Evolutionary conservation across 2,888 invertebrate species (phyloP), one percentile per base, ranked within the genome.

Genomic region (Chymomyza amoena): DNA sequence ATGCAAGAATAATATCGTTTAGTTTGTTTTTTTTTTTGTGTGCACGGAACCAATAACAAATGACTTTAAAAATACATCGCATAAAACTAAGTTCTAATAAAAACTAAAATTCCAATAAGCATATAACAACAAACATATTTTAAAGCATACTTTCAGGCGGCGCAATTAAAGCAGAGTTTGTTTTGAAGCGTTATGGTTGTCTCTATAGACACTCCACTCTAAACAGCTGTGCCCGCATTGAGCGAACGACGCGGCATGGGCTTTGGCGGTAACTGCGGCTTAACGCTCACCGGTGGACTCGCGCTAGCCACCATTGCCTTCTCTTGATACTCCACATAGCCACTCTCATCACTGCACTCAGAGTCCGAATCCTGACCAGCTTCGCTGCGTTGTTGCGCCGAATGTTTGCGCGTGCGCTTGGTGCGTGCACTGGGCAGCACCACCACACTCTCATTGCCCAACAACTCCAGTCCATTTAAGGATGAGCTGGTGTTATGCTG

Each of bases 301-400:
- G 13, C 61, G 56, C 7, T 39, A 64, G 56, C 61, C 68, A 52
- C 59, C 66, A 36, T 63, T 72, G 81, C 84, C 69, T 81, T 86
- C 70, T 95, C 95, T 75, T 94, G 92, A 69, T 93, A 93, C 90
- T 97, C 97, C 36, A 97, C 97, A 91, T 97, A 97, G 4, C 97
- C 97, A 68, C 97, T 97, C 91, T 98, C 97, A 88, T 97, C 97
- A 90, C 97, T 97, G 89, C 96, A 95, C 75, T 95, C 97, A 87
- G 97, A 97, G 87, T 95, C 77, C 93, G 95, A 84, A 56, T 77
- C 72, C 78, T 66, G 86, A 10, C 32, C 71, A 72, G 71, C 59
- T 59, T 70, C 73, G 9, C 64, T 36, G 3, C 69, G 73, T 20
- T 36, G 65, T 10, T 39, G 68, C 13, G 20, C 10, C 1, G 68